Evolutionary conservation across 1,140 invertebrate species (phyloP).

Genomic region (Drosophila erecta): DNA sequence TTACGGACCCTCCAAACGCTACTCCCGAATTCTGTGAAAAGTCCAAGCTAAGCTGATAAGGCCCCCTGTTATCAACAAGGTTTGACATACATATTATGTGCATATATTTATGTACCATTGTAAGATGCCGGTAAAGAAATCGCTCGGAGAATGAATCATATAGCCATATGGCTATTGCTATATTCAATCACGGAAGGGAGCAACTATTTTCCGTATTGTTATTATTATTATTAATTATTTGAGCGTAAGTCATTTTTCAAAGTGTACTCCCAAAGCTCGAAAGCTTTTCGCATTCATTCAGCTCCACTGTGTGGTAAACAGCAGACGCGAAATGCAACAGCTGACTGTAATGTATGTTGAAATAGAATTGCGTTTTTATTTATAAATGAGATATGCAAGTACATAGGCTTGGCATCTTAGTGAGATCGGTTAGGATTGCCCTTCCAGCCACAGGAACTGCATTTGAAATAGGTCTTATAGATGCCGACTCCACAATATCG

Average conservation of each 20-base stretch:
- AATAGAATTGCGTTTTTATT: neutral
- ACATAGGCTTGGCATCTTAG: neutral
- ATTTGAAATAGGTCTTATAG: neutral
- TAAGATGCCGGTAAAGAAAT: neutral
- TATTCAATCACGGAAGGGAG: too few species aligned
- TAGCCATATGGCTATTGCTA: too few species aligned
- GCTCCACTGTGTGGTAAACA: neutral
- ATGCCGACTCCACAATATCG: neutral
- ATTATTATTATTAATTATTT: too few species aligned
- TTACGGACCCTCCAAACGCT: neutral
- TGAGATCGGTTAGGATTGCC: neutral
- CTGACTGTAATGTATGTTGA: neutral
- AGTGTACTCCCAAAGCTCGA: neutral
- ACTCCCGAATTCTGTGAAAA: conserved; percentile 3
- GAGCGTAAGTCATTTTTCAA: neutral
- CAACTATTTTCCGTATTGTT: too few species aligned
- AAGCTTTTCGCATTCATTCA: neutral
- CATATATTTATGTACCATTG: too few species aligned
- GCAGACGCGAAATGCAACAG: neutral
- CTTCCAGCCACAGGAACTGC: neutral
- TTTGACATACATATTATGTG: too few species aligned
- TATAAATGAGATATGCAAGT: neutral
- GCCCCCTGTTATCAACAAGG: neutral
- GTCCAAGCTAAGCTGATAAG: conserved; percentile 20
- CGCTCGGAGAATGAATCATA: too few species aligned